Evolutionary conservation across 2,888 invertebrate genomes (phyloP).

Genomic region (Nomada hirtipes): DNA sequence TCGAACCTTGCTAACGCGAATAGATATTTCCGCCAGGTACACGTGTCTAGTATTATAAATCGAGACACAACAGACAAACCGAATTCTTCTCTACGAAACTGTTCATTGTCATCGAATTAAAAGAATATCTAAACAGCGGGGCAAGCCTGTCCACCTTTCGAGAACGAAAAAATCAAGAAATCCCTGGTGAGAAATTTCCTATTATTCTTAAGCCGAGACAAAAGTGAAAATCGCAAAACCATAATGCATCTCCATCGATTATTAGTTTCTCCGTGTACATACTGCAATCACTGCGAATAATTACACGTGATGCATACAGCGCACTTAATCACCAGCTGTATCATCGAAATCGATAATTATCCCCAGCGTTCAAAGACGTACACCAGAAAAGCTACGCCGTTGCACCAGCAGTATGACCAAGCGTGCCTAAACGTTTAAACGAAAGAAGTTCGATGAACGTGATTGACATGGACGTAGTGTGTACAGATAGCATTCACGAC

Average conservation of each 20-base stretch:
- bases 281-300: neutral
- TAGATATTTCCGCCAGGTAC: neutral
- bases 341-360: constrained; percentile 14
- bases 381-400: constrained; percentile 4
- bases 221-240: constrained; percentile 13
- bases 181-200: no score
- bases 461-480: constrained; percentile 27
- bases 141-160: no score
- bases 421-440: constrained; percentile 2
- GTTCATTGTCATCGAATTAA: no score
- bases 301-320: neutral
- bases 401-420: constrained; percentile 21
- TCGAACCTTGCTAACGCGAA: neutral
- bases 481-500: neutral
- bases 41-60: neutral
- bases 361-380: neutral
- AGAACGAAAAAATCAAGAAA: no score
- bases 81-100: no score
- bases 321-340: constrained; percentile 18
- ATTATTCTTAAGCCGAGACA: constrained; percentile 12
- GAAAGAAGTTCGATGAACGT: constrained; percentile 55
- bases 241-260: no score
- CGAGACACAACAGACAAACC: no score
- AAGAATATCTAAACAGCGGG: no score
- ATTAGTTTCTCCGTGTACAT: no score